phyloP scores from a whole-genome alignment of 2,888 invertebrate genomes.

The Monochamus alternatus region DNA sequence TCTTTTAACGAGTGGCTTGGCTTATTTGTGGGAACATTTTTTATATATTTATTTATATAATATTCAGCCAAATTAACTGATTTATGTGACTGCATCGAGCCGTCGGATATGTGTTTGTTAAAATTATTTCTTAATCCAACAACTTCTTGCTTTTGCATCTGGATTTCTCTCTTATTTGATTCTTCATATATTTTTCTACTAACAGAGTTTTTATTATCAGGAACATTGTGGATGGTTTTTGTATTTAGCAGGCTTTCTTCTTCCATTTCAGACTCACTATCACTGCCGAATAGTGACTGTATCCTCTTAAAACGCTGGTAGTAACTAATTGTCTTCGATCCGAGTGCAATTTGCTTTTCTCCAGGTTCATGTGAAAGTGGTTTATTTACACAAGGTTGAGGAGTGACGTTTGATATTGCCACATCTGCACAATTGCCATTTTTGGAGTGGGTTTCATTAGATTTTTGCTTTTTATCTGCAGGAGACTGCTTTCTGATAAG shows the following conservation, averaged over 20 bases:
- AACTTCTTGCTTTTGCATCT: background rate
- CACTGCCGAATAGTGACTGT: slow-evolving; percentile 3
- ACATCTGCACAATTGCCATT: background rate
- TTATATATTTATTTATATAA: too few species aligned
- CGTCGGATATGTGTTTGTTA: background rate
- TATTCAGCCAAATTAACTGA: background rate
- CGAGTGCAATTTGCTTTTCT: background rate
- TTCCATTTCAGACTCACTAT: background rate
- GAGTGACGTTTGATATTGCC: background rate
- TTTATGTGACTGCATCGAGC: background rate
- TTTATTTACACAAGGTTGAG: background rate
- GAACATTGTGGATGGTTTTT: background rate
- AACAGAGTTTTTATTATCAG: too few species aligned
- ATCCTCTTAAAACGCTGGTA: background rate
- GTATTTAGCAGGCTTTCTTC: background rate
- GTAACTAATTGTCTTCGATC: background rate
- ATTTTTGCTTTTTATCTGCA: background rate
- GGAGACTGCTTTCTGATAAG: background rate
- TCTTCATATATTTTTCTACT: too few species aligned
- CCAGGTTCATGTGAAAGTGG: background rate
- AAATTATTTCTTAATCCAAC: background rate
- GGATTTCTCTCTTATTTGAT: too few species aligned
- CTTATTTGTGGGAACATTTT: background rate
- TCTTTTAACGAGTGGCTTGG: background rate
- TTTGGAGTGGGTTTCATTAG: background rate